Evolutionary conservation across 2,113 vertebrate species (phyloP).

Genomic region (Poicephalus meyeri): DNA sequence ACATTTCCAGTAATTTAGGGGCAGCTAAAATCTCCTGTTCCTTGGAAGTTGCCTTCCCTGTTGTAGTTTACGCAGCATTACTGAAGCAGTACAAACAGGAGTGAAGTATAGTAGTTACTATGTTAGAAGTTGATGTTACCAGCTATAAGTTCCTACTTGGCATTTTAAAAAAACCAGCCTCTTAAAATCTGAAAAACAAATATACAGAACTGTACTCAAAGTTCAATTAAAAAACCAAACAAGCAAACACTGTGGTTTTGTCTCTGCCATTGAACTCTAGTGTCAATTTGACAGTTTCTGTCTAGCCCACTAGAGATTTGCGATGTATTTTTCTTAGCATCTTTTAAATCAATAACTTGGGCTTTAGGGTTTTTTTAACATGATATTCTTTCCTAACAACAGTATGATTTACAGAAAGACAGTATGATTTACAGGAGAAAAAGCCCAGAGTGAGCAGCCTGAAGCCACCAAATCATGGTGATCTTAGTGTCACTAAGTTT

Average conservation of each 20-base stretch:
- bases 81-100: neutral
- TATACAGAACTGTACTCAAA: neutral
- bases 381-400: neutral
- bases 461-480: neutral
- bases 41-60: slow-evolving; percentile 3
- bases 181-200: neutral
- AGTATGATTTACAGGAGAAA: neutral
- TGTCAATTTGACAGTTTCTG: neutral
- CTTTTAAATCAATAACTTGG: neutral
- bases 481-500: neutral
- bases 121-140: neutral
- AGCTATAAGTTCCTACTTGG: neutral
- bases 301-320: neutral
- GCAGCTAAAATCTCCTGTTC: slow-evolving; percentile 27
- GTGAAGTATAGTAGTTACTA: neutral
- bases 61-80: neutral
- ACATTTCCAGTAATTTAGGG: slow-evolving; percentile 57
- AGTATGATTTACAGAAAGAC: neutral
- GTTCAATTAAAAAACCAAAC: neutral
- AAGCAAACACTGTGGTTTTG: neutral
- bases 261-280: neutral
- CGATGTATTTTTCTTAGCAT: neutral
- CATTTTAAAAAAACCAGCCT: neutral
- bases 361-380: neutral
- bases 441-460: neutral